Evolutionary conservation across 2,113 vertebrate genomes (phyloP).

Genomic region (Cacatua alba): DNA sequence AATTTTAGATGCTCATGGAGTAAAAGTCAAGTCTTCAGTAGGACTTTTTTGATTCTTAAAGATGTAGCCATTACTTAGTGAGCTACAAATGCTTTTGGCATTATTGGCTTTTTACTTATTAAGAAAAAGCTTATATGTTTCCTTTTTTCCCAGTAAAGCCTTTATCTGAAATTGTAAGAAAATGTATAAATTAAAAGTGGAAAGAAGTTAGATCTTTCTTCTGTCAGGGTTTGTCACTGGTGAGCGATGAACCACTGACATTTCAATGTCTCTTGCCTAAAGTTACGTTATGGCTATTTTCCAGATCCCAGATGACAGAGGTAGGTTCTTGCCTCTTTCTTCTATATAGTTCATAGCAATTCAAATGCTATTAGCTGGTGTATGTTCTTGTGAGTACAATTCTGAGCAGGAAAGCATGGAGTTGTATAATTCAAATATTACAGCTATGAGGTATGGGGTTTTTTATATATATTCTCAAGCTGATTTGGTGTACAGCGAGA

Average conservation of each 20-base stretch:
- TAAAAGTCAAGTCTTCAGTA: background rate
- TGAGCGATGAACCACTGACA: background rate
- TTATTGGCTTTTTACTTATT: background rate
- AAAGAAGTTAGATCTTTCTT: background rate
- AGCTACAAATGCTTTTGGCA: background rate
- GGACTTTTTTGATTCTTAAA: background rate
- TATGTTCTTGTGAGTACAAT: background rate
- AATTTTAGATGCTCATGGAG: background rate
- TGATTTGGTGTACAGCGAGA: background rate
- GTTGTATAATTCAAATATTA: background rate
- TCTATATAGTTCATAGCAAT: accelerated
- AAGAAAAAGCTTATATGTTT: accelerated
- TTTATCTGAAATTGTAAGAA: background rate
- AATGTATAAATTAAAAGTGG: background rate
- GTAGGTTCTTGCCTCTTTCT: background rate
- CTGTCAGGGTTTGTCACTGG: background rate
- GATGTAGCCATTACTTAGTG: background rate
- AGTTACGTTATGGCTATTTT: background rate
- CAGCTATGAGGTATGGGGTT: background rate
- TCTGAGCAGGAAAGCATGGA: background rate
- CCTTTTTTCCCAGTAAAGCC: accelerated
- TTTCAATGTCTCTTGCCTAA: background rate
- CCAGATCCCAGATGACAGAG: background rate
- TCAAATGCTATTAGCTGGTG: background rate
- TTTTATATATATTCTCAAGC: background rate